A percentile compares a stretch with the other conserved stretches of the same genome.
Conservation (phyloP, 2,888 invertebrate species). For the Drosophila borealis region DNA sequence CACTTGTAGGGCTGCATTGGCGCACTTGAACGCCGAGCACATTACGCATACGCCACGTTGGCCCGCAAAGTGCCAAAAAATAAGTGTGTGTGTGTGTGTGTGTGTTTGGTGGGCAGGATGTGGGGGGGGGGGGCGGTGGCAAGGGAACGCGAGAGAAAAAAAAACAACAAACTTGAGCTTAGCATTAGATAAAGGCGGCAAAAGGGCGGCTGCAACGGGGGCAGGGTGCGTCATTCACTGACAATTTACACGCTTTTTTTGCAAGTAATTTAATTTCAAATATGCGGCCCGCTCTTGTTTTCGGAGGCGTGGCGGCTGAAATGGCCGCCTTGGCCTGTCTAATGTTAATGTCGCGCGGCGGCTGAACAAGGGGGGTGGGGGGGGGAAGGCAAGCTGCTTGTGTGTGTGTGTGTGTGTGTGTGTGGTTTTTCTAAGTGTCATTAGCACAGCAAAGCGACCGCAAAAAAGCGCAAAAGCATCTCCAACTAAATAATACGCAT, state of each 20-base stretch:
- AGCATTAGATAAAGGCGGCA: constrained; percentile 50
- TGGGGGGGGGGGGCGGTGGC: not conserved
- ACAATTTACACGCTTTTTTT: constrained; percentile 80
- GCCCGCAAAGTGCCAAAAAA: constrained; percentile 38
- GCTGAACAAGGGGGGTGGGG: not conserved
- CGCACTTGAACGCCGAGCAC: constrained; percentile 70
- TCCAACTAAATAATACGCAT: constrained; percentile 57
- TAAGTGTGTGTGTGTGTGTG: too few relatives aligned
- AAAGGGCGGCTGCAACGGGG: not conserved
- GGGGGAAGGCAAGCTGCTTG: not conserved
- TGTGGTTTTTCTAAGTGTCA: constrained; percentile 67
- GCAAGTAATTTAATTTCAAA: constrained; percentile 80
- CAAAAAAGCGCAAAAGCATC: constrained; percentile 79
- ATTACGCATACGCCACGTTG: constrained; percentile 74
- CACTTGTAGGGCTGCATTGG: constrained; percentile 52
- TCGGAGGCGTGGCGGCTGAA: constrained; percentile 44
- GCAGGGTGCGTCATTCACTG: constrained; percentile 60
- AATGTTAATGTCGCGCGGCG: constrained; percentile 44
- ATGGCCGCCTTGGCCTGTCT: constrained; percentile 49
- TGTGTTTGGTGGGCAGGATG: too few relatives aligned
- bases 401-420: constrained; percentile 21
- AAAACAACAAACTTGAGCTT: constrained; percentile 24
- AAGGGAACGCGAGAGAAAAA: not conserved
- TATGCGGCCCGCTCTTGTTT: constrained; percentile 44
- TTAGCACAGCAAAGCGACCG: constrained; percentile 78